Evolutionary conservation across 2,888 invertebrate genomes (phyloP), one percentile per base, ranked within the genome.

Genomic region (Trachelus iudaicus): DNA sequence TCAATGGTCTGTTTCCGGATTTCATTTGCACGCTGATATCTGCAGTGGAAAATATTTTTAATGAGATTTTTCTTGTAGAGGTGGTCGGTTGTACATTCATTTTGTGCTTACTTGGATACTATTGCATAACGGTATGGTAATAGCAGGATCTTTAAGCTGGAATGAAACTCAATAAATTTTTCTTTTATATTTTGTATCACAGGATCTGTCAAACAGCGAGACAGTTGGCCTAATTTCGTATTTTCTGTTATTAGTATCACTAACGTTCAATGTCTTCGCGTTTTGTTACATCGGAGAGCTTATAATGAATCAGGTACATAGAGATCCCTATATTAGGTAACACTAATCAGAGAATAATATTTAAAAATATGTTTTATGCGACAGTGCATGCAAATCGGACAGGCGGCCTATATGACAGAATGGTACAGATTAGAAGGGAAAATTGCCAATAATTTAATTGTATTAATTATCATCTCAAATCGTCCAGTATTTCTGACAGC

Each of bases 401-500:
- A 34, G 11, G 34, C 34, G 11, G 34, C 34, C 0, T 34, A 34
- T 34, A 11, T 34, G 34, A 34, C 34, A 34, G 34, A 34, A 11
- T 34, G 34, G 34, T 34, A 34, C 34, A 34, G 3, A 34, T 34
- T 34, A 34, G 34, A 1, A 11, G 34, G 34, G 4, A 75, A 56
- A 56, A 40, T 74, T n/a, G 35, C 68, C 73, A 69, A 34, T 30
- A 33, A 30, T 31, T 31, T 73, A 23, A 31, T 73, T 23, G 6
- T 33, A 31, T 9, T 73, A 30, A 73, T 73, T 73, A 30, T 23
- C 23, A 73, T 23, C 23, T 9, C 73, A 33, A n/a, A 73, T 34
- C 23, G 23, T 30, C n/a, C 87, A 11, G 81, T 84, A 4, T 80
- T 78, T 0, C 79, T 89, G 0, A 86, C 86, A 3, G 89, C 86